Percentiles rank a stretch among this genome's conserved stretches.
These are phyloP conservation scores for Nemoura dubitans DNA, from an alignment of 2,888 invertebrate species.

Conservation along the genomic window DNA sequence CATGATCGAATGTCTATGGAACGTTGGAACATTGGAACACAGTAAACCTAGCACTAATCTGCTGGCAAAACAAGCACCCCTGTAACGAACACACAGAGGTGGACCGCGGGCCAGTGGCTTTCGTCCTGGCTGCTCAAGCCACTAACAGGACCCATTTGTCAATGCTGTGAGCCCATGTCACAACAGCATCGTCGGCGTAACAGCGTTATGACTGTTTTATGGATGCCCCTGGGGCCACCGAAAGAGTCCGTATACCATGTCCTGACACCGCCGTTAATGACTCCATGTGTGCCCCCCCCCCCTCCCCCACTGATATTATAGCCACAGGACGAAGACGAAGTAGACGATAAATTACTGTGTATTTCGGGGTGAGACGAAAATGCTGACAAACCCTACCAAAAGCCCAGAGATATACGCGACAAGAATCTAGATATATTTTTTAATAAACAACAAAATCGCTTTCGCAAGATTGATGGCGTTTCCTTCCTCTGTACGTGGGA, in stretches of 20 bases:
- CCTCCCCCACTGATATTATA: not conserved
- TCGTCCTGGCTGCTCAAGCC: no score
- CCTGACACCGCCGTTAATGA: constrained; percentile 32
- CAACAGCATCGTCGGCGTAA: constrained; percentile 28
- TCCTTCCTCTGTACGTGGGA: not conserved
- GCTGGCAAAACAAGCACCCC: not conserved
- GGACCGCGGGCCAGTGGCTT: no score
- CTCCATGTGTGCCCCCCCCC: not conserved
- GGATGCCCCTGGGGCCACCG: not conserved
- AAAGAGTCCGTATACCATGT: not conserved
- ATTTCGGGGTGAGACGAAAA: not conserved
- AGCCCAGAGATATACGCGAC: not conserved
- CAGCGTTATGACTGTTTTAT: constrained; percentile 32
- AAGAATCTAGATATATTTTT: constrained; percentile 15
- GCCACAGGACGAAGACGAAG: constrained; percentile 4
- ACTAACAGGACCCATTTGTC: constrained; percentile 37
- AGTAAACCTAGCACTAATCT: not conserved
- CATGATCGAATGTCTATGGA: not conserved
- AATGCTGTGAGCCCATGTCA: constrained; percentile 1
- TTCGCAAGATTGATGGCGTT: constrained; percentile 13
- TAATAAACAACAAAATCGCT: constrained; percentile 20
- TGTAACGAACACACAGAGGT: not conserved
- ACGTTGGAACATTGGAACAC: no score
- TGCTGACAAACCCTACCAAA: not conserved
- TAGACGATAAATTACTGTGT: constrained; percentile 10